Evolutionary conservation across 1,140 invertebrate genomes (phyloP), one percentile per base, ranked within the genome.

Genomic region (Lordiphosa stackelbergi): DNA sequence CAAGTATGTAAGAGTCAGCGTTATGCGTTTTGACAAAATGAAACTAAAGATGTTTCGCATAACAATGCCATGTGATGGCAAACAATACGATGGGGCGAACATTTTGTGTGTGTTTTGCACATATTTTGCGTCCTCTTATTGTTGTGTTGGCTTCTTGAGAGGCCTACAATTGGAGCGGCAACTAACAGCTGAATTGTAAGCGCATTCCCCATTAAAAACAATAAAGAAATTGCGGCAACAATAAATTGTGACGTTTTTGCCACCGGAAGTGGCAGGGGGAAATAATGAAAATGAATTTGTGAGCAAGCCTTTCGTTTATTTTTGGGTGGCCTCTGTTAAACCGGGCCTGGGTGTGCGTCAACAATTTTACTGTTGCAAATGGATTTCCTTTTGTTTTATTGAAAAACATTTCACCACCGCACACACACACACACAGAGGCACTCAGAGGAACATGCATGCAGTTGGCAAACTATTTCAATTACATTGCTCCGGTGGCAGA

Each of bases 331-430:
- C 51, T 36, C 40, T 31, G 40, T 48, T 48, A 4, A 58, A 51
- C 34, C 35, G 34, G 28, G 12, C 36, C 51, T 53, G 51, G 37
- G 69, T 62, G 35, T 62, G 66, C 42, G 40, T 62, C 64, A 74
- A 64, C 75, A 72, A 75, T 81, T 81, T 63, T 53, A 53, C 53
- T 64, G 62, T 81, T 68, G 73, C 72, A 83, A 81, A 81, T 81
- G 63, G 77, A 81, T 81, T 69, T 83, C 72, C 75, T 69, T 71
- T 81, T 83, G 77, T 83, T 64, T 63, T 83, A 77, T 83, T 70
- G 71, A 75, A 79, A 46, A 66, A 66, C 71, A 71, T 72, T 79
- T 66, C n/a, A n/a, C 47, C 35, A 56, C 54, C 51, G 53, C 52
- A 61, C 9, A 35, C 11, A 47, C 31, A 47, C 19, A 43, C 5